Conservation (phyloP, 2,888 invertebrate species). For the Drosophila lutescens region DNA sequence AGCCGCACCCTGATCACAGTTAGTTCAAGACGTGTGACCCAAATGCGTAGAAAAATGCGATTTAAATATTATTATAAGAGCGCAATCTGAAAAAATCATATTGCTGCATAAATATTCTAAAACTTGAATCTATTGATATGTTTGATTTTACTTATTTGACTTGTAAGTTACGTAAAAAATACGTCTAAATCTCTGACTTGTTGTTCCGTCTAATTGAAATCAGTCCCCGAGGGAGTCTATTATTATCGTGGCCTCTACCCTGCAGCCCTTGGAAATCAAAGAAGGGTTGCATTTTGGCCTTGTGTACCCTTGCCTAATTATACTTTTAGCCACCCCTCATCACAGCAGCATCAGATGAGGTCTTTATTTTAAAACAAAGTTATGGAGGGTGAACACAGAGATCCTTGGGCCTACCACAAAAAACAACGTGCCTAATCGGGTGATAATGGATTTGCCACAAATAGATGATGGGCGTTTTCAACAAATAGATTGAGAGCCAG, state of each 20-base stretch:
- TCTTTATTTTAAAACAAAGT: slow-evolving; percentile 34
- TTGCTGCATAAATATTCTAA: background rate
- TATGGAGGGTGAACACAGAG: slow-evolving; percentile 16
- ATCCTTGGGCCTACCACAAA: slow-evolving; percentile 21
- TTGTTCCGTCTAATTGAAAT: slow-evolving; percentile 19
- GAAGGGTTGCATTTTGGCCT: slow-evolving; percentile 13
- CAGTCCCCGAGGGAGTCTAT: slow-evolving; percentile 16
- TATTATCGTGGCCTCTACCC: slow-evolving; percentile 28
- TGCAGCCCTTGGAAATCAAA: background rate
- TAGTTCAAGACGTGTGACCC: slow-evolving; percentile 36
- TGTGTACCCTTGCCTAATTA: slow-evolving; percentile 28
- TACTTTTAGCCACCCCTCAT: slow-evolving; percentile 17
- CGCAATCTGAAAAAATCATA: background rate
- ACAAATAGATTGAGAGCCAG: background rate
- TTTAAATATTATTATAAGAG: too few relatives aligned
- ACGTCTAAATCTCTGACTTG: slow-evolving; percentile 23
- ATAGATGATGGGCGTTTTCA: slow-evolving; percentile 9
- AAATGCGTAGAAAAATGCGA: slow-evolving; percentile 11
- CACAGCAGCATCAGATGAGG: slow-evolving; percentile 14
- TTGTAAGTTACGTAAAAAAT: background rate
- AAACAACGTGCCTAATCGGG: slow-evolving; percentile 39
- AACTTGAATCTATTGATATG: background rate
- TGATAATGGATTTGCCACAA: slow-evolving; percentile 20
- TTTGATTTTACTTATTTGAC: too few relatives aligned
- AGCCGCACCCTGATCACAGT: slow-evolving; percentile 30